These are phyloP conservation scores for Melanostoma mellinum DNA, from an alignment of 2,888 invertebrate species.

Conservation along the genomic window DNA sequence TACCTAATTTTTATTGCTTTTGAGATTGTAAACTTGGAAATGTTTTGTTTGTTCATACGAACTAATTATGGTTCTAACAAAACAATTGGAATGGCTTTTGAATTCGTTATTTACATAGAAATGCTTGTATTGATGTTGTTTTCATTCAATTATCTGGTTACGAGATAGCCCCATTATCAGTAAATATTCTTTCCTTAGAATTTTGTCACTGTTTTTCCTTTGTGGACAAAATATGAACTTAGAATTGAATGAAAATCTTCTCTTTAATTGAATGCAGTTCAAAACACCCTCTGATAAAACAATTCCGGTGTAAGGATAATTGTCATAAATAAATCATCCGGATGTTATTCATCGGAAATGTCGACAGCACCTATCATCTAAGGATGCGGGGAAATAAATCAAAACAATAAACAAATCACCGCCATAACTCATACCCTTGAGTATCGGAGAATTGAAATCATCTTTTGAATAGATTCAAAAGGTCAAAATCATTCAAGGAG, in stretches of 20 bases:
- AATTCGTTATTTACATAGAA: conserved; percentile 26
- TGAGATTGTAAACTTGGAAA: not conserved
- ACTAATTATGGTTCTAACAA: conserved; percentile 43
- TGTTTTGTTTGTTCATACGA: conserved; percentile 21
- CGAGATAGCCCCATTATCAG: conserved; percentile 21
- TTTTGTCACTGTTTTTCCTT: no score
- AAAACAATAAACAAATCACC: not conserved
- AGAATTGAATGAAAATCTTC: no score
- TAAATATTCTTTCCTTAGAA: conserved; percentile 8
- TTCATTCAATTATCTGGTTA: conserved; percentile 16
- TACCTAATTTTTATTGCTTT: not conserved
- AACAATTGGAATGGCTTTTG: conserved; percentile 22
- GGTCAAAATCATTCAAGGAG: not conserved
- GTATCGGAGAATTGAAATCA: not conserved
- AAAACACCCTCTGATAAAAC: no score
- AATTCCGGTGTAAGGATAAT: no score
- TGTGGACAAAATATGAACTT: no score
- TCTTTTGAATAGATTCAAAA: not conserved
- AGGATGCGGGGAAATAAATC: not conserved
- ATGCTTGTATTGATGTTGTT: conserved; percentile 33
- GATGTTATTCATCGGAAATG: not conserved
- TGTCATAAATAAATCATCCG: no score
- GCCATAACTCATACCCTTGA: not conserved
- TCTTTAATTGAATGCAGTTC: no score
- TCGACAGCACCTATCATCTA: not conserved